These are phyloP conservation scores for Columbina picui DNA, from an alignment of 2,113 vertebrate genomes.

Conservation along the genomic window DNA sequence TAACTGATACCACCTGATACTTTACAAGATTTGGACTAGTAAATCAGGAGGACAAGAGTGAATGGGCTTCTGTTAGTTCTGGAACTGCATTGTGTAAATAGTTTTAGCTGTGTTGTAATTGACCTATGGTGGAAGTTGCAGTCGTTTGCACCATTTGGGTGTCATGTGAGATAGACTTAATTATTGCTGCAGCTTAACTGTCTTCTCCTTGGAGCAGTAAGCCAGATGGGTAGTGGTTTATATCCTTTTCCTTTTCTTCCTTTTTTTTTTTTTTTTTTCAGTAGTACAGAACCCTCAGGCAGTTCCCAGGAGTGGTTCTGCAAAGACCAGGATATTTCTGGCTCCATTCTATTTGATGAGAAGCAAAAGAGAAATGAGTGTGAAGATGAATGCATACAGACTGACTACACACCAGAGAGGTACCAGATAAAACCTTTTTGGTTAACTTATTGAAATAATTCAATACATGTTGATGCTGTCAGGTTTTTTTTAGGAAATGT, in stretches of 20 bases:
- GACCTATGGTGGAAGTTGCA: not conserved
- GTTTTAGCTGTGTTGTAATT: not conserved
- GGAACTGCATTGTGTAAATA: not conserved
- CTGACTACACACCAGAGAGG: not conserved
- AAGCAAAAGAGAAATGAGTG: not conserved
- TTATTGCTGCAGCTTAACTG: not conserved
- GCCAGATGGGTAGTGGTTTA: not conserved
- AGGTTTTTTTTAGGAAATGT: not conserved
- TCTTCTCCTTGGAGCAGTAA: not conserved
- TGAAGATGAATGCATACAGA: not conserved
- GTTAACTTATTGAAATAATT: not conserved
- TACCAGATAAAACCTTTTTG: not conserved
- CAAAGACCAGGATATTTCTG: not conserved
- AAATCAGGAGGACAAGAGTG: not conserved
- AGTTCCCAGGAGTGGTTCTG: conserved; percentile 32
- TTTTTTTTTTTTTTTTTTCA: not conserved
- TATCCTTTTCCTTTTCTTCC: not conserved
- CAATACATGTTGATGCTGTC: not conserved
- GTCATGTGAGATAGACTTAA: not conserved
- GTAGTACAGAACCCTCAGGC: conserved; percentile 29
- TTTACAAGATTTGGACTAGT: not conserved
- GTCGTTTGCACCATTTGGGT: not conserved
- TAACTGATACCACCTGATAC: not conserved
- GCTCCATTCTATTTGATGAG: not conserved
- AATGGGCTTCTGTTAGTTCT: not conserved